Base-by-base conservation (phyloP, 2,888 invertebrate genomes). In the Synanthedon andrenaeformis region DNA sequence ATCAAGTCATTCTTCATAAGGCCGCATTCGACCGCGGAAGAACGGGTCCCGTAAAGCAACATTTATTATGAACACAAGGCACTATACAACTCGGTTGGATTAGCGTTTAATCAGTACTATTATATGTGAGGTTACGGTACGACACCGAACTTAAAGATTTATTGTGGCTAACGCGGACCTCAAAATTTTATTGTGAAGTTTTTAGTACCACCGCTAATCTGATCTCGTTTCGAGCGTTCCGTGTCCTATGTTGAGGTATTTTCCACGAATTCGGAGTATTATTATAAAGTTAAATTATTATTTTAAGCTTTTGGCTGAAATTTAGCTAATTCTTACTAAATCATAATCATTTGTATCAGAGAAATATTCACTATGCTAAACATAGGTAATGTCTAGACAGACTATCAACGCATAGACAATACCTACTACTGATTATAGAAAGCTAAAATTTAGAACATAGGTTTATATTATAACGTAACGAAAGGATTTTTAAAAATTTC, bases 1-100 rank as follows among this genome's bases (percentile, higher is more conserved):
- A 65, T 66, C 67, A 61, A 68, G 65, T 67, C 74, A 69, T 70
- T 65, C 69, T 60, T 69, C 71, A 69, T 59, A 61, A 59, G 52
- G 55, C 56, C 55, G 35, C 55, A 58, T 54, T 55, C 60, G 56
- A 41, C 57, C 56, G 56, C 52, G 54, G 58, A 41, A 52, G 54
- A 52, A 58, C 54, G 58, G 53, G 54, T 49, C 53, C 56, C 55
- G 50, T 54, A 54, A 19, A 49, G 19, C 48, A 49, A 57, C 61
- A 62, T 61, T 63, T 60, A 63, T 64, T 57, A 58, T 55, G 42
- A 3, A 53, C 35, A 53, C 54, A 54, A 49, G 54, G 53, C 48
- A 59, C 59, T 41, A 55, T 55, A 57, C 56, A 59, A 59, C 57
- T 60, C 54, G 52, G 55, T 54, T 57, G 60, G 49, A 14, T 54